These are phyloP conservation scores for Drosophila truncata DNA, from an alignment of 1,140 invertebrate species.

Conservation along the genomic window DNA sequence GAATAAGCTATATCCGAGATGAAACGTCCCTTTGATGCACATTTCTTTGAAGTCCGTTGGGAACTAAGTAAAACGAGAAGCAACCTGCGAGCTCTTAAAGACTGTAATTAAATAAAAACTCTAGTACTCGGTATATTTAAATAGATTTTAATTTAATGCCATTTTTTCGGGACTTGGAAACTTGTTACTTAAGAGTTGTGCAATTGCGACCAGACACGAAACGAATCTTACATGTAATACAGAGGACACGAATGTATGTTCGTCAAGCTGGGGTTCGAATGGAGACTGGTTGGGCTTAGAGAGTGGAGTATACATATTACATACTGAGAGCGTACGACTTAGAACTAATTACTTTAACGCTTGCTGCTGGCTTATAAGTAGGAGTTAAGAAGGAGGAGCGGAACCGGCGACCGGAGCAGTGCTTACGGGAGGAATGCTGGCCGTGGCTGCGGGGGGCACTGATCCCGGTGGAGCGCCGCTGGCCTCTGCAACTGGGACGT, in stretches of 20 bases:
- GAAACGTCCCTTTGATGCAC: background rate
- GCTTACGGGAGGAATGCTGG: constrained; percentile 65
- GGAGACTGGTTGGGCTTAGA: constrained; percentile 30
- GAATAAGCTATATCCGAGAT: too few relatives aligned
- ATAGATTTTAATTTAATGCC: constrained; percentile 72
- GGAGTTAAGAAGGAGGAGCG: constrained; percentile 67
- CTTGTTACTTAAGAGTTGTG: constrained; percentile 51
- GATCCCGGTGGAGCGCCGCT: constrained; percentile 27
- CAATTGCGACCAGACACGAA: constrained; percentile 27
- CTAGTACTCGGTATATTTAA: constrained; percentile 37
- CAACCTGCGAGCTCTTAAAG: background rate
- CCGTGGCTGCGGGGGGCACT: constrained; percentile 33
- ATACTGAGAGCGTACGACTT: constrained; percentile 78
- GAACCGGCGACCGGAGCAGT: constrained; percentile 38
- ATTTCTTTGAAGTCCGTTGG: background rate
- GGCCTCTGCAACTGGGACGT: constrained; percentile 44
- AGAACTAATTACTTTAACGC: constrained; percentile 57
- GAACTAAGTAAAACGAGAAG: background rate
- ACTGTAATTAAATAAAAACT: constrained; percentile 2
- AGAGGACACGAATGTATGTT: constrained; percentile 3
- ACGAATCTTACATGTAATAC: constrained; percentile 21
- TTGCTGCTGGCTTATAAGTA: constrained; percentile 52
- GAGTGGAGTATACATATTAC: constrained; percentile 64
- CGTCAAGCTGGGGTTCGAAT: constrained; percentile 14
- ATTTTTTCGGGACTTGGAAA: constrained; percentile 52